Evolutionary conservation across 2,797 vertebrate genomes (phyloP).

Genomic region (Dromococcyx pavoninus): DNA sequence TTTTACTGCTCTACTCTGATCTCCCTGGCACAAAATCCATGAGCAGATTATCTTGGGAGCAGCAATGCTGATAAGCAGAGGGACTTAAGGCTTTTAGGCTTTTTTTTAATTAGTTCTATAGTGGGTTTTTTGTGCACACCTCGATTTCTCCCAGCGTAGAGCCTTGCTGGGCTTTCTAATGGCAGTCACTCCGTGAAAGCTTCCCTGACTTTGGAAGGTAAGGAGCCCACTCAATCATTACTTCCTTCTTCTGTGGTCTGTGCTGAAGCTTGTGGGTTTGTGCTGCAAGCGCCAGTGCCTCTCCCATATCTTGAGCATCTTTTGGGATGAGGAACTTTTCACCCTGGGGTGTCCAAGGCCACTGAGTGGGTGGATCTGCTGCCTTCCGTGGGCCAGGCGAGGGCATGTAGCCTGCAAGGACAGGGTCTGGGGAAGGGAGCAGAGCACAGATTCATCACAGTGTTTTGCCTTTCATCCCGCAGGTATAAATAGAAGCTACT

Average conservation of each 20-base stretch:
- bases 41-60: conserved; percentile 67
- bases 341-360: not conserved
- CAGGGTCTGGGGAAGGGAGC: not conserved
- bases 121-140: not conserved
- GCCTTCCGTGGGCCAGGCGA: not conserved
- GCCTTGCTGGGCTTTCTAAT: not conserved
- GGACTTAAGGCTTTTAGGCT: conserved; percentile 48
- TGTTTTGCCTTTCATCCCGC: not conserved
- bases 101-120: conserved; percentile 66
- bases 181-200: not conserved
- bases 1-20: conserved; percentile 53
- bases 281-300: not conserved
- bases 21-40: conserved; percentile 56
- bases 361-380: rapidly evolving
- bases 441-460: not conserved
- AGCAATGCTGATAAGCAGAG: conserved; percentile 53
- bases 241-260: not conserved
- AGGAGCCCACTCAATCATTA: rapidly evolving
- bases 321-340: not conserved
- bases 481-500: conserved; percentile 55
- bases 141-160: not conserved
- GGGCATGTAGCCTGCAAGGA: not conserved
- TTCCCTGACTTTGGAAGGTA: not conserved
- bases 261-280: not conserved
- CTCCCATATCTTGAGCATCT: not conserved